Conservation (phyloP, 1,140 invertebrate species). For the Pogonognathellus flavescens region DNA sequence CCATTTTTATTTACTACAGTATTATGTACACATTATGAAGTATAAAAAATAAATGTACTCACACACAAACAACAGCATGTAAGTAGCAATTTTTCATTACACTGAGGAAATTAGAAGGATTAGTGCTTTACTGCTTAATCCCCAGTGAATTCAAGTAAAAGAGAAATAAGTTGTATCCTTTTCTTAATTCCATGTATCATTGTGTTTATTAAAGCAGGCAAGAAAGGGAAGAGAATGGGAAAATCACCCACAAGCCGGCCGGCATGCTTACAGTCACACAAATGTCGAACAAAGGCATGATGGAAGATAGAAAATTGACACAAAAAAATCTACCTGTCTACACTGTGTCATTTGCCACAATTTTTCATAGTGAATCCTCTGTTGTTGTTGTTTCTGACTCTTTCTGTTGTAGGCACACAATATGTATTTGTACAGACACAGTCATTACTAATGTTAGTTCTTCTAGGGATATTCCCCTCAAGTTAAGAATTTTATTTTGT, state of each 20-base stretch:
- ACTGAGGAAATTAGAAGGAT: too few species aligned
- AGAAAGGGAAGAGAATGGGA: not conserved
- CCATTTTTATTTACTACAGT: slow-evolving; percentile 16
- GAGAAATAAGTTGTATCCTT: slow-evolving; percentile 33
- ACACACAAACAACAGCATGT: too few species aligned
- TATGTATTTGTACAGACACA: not conserved
- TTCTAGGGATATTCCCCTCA: not conserved
- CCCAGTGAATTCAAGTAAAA: not conserved
- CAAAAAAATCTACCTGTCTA: slow-evolving; percentile 7
- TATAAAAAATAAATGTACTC: not conserved
- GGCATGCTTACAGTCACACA: slow-evolving; percentile 10
- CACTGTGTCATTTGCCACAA: slow-evolving; percentile 52
- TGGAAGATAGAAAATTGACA: not conserved
- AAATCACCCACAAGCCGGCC: not conserved
- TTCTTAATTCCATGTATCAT: slow-evolving; percentile 40
- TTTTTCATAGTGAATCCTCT: slow-evolving; percentile 36
- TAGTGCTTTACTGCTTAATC: too few species aligned
- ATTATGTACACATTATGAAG: not conserved
- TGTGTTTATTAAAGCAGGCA: slow-evolving; percentile 41
- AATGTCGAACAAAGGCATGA: not conserved
- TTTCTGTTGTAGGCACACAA: not conserved
- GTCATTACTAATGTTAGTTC: not conserved
- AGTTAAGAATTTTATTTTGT: slow-evolving; percentile 4
- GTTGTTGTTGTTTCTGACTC: not conserved
- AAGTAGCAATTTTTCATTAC: too few species aligned